Conservation (phyloP, 2,888 invertebrate species). For the Digitonthophagus gazella region DNA sequence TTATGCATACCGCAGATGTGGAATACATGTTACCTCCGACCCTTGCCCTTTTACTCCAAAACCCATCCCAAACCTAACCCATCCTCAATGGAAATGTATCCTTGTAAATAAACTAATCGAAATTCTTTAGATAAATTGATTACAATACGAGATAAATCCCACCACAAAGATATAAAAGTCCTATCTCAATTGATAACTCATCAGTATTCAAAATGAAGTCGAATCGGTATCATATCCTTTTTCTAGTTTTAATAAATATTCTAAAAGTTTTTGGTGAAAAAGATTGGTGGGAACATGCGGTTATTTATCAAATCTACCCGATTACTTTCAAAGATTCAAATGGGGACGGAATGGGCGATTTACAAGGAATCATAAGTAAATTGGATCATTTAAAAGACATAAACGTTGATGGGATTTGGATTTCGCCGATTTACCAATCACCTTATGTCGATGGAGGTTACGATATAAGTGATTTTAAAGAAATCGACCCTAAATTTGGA, state of each 20-base stretch:
- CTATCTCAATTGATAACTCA: neutral
- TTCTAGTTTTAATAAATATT: no score
- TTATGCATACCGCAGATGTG: constrained; percentile 54
- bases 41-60: constrained; percentile 32
- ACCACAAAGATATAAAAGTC: neutral
- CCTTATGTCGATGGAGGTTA: constrained; percentile 88
- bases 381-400: constrained; percentile 52
- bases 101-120: neutral
- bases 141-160: neutral
- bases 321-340: constrained; percentile 81
- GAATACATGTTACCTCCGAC: constrained; percentile 50
- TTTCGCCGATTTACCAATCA: constrained; percentile 80
- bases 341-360: constrained; percentile 84
- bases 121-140: neutral
- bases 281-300: constrained; percentile 82
- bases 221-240: neutral
- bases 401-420: constrained; percentile 75
- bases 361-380: constrained; percentile 62
- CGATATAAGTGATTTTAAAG: constrained; percentile 76
- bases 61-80: constrained; percentile 33
- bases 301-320: constrained; percentile 84
- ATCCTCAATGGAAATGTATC: constrained; percentile 20
- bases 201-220: neutral
- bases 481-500: constrained; percentile 72
- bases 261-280: neutral